A percentile compares a stretch with the other conserved stretches of the same genome.
Conservation (phyloP, 2,797 vertebrate species). For the Platalea minor region DNA sequence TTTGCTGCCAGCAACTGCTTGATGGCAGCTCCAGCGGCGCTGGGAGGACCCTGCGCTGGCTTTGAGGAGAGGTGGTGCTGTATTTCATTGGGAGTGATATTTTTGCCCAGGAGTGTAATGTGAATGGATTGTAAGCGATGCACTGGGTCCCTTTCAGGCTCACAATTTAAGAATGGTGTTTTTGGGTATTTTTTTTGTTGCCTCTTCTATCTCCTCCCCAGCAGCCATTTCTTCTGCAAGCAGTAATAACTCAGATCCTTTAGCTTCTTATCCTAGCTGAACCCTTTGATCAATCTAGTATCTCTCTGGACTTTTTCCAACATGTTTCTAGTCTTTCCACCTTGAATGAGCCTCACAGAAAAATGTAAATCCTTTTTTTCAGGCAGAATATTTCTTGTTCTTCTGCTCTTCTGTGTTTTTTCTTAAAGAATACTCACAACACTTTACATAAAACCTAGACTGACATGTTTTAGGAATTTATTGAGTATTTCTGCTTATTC, state of each 20-base stretch:
- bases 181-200: neutral
- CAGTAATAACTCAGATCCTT: neutral
- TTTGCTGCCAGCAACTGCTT: neutral
- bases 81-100: neutral
- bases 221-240: neutral
- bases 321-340: neutral
- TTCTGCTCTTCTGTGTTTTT: neutral
- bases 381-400: neutral
- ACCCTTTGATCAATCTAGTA: neutral
- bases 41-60: neutral
- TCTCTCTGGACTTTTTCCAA: slow-evolving; percentile 24
- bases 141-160: neutral
- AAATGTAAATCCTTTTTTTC: slow-evolving; percentile 18
- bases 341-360: slow-evolving; percentile 31
- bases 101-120: neutral
- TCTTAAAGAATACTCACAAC: neutral
- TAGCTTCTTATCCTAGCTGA: neutral
- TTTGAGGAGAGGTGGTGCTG: neutral
- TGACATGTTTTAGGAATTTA: neutral
- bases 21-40: rapidly evolving
- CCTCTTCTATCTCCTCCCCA: neutral
- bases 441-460: neutral
- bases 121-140: neutral
- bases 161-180: neutral
- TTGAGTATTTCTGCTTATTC: neutral